These are phyloP conservation scores for Neopipo cinnamomea DNA, from an alignment of 2,113 vertebrate genomes.

Conservation along the genomic window DNA sequence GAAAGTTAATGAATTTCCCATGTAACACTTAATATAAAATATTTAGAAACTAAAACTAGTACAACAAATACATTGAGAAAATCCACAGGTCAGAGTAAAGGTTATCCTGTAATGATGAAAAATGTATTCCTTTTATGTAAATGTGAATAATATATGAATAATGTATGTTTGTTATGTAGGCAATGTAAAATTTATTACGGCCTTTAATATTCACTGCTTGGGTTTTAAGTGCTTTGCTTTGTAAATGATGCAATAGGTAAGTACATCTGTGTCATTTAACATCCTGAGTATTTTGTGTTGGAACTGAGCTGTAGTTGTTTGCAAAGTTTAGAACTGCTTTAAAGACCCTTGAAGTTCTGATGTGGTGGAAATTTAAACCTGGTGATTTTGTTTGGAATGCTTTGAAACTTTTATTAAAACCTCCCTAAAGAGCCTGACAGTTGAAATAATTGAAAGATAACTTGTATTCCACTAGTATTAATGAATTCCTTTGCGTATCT, in stretches of 20 bases:
- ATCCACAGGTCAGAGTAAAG: conserved; percentile 34
- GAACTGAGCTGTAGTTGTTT: neutral
- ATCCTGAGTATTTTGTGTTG: neutral
- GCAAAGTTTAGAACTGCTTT: neutral
- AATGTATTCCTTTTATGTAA: conserved; percentile 45
- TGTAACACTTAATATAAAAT: conserved; percentile 5
- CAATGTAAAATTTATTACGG: conserved; percentile 49
- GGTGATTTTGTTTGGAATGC: neutral
- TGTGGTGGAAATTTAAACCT: neutral
- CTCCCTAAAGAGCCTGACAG: neutral
- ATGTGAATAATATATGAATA: conserved; percentile 54
- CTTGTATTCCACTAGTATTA: neutral
- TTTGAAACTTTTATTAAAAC: neutral
- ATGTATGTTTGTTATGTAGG: conserved; percentile 31
- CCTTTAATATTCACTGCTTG: conserved; percentile 39
- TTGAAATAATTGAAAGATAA: neutral
- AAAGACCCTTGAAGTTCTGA: neutral
- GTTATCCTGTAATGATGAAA: conserved; percentile 39
- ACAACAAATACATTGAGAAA: conserved; percentile 25
- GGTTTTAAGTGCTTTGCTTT: conserved; percentile 46
- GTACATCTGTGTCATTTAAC: conserved; percentile 19
- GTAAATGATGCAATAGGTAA: conserved; percentile 52
- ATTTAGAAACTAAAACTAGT: conserved; percentile 20
- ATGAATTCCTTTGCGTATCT: neutral
- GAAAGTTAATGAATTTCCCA: neutral